Evolutionary conservation across 1,140 invertebrate genomes (phyloP), one percentile per base, ranked within the genome.

Genomic region (Paralvinella palmiformis): DNA sequence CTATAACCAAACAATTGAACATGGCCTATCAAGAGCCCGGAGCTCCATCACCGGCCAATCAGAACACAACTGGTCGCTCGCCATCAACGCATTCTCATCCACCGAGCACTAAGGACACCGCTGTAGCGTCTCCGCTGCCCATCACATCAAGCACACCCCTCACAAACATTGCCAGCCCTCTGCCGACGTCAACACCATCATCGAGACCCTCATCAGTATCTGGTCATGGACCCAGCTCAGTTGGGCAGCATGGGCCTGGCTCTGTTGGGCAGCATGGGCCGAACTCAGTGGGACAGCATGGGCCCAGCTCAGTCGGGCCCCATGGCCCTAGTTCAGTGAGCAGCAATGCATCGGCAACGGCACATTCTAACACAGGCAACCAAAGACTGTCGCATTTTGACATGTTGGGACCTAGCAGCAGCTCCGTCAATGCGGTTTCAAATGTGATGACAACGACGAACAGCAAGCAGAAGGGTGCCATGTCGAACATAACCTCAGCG

Each of bases 1-100:
- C 92, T 59, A 96, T 96, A 81, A 93, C 95, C 77, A 96, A 95
- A 80, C 93, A 96, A 81, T 90, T 93, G 20, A 96, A 96, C 79
- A 67, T 76, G 55, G 77, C 78, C 57, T 79, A 77, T 73, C 75
- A 74, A 66, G 77, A 78, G 27, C 29, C 41, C 20, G 48, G 45
- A 10, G 55, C 37, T 41, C 55, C 55, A 13, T 31, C 22, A 20
- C 55, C 55, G 3, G 33, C 22, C 13, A 22, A 27, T 6, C 27
- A 27, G 55, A 31, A 32, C 27, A 31, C 29, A 32, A 27, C 29
- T 7, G 6, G 20, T 13, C 55, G 33, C 55, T 32, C 27, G 27
- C 55, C 29, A 32, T 24, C n/a, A 22, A 6, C 4, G 27, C 2
- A 27, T 27, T 20, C 55, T 20, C 20, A 27, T 1, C 29, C 55